phyloP scores from a whole-genome alignment of 2,113 vertebrate species.

The Globicephala melas region DNA sequence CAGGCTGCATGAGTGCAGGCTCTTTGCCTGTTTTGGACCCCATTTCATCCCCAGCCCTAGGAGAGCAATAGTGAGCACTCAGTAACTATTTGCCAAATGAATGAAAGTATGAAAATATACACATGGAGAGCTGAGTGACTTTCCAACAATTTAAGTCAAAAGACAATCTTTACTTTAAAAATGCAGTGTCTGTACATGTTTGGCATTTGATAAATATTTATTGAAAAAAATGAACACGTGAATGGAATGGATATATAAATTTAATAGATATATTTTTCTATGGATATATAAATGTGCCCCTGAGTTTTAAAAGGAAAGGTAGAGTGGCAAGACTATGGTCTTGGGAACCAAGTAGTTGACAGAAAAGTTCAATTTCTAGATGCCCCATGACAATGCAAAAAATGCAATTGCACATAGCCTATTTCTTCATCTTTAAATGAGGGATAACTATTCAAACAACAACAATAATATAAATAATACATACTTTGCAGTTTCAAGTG shows the following conservation, averaged over 20 bases:
- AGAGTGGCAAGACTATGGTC: neutral
- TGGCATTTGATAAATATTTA: neutral
- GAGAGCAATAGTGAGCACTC: neutral
- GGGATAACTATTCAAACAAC: neutral
- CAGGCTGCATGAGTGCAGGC: fast-evolving
- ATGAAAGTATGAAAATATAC: neutral
- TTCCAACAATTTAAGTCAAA: neutral
- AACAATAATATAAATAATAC: neutral
- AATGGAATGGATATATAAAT: neutral
- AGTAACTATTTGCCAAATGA: neutral
- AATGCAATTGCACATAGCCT: fast-evolving
- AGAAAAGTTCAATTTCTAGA: neutral
- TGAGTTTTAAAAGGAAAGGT: neutral
- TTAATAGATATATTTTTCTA: neutral
- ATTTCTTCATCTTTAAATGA: neutral
- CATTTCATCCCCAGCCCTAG: neutral
- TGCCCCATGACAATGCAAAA: neutral
- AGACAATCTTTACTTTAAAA: neutral
- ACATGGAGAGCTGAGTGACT: neutral
- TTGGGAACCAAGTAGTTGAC: neutral
- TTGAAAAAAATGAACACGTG: neutral
- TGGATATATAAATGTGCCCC: neutral
- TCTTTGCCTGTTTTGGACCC: neutral
- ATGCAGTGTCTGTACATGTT: neutral
- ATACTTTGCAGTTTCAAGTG: neutral